Evolutionary conservation across 2,797 vertebrate genomes (phyloP), one percentile per base, ranked within the genome.

Genomic region (Setipinna tenuifilis): DNA sequence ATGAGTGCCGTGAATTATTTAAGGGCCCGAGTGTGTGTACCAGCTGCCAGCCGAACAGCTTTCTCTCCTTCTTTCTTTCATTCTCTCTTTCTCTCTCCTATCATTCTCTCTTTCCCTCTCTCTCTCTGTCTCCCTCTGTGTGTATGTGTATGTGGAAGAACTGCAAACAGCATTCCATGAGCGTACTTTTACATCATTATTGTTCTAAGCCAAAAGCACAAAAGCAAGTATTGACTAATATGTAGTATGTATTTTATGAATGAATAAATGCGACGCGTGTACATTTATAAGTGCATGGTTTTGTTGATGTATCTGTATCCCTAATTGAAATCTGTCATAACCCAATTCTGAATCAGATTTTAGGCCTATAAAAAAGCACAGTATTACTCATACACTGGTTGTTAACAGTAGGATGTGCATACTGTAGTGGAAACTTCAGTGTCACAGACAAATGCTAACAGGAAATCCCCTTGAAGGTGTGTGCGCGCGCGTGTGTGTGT

Each of bases 1-100:
- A 93, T 84, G 90, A 92, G 91, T 78, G 71, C 85, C 86, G 35
- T 95, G 91, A 93, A 95, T 95, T 93, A 95, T 94, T 95, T 54
- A 94, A 81, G 0, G 71, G 17, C 85, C 14, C 10, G 78, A 89
- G 85, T 92, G 93, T 93, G 93, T 94, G 93, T 82, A 54, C 83
- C 82, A 84, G 83, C 90, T 90, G 91, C 31, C 71, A 78, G 35
- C 71, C 44, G 71, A 78, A 78, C 71, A 78, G 6, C 71, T 78
- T 19, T 44, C 17, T 3, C 31, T 78, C 17, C 41, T 14, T 78
- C 16, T 10, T 17, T 44, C 17, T 41, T 14, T 78, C 35, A 21
- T 17, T 21, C 31, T 44, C 31, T 44, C 31, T 78, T 17, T 44
- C 16, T 44, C 14, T 44, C 14, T 44, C 10, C 46, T 48, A 3